Conservation (phyloP, 2,797 vertebrate genomes). For the Ptychadena robeensis region DNA sequence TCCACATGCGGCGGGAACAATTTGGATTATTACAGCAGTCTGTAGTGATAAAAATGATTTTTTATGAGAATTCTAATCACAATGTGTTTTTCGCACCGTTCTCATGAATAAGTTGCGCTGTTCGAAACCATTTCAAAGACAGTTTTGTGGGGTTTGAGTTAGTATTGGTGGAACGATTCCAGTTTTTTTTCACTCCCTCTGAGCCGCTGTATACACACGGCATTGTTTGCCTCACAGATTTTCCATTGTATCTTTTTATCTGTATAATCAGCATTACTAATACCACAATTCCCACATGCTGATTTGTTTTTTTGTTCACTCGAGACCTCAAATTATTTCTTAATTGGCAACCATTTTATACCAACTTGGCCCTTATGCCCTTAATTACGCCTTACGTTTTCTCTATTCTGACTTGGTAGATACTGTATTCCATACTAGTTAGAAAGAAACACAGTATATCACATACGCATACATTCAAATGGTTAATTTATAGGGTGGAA, state of each 20-base stretch:
- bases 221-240: conserved; percentile 13
- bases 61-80: conserved; percentile 28
- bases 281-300: conserved; percentile 16
- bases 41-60: background rate
- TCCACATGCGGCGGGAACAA: background rate
- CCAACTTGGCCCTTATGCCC: background rate
- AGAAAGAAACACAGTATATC: too few relatives aligned
- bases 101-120: conserved; percentile 14
- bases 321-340: conserved; percentile 22
- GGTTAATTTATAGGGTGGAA: too few relatives aligned
- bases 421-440: too few relatives aligned
- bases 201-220: conserved; percentile 11
- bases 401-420: too few relatives aligned
- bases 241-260: conserved; percentile 27
- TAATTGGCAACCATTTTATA: conserved; percentile 12
- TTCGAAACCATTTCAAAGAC: conserved; percentile 7
- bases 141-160: background rate
- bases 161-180: conserved; percentile 3
- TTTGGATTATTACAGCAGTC: conserved; percentile 7
- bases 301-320: conserved; percentile 17
- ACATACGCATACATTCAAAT: too few relatives aligned
- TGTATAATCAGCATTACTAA: conserved; percentile 34
- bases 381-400: too few relatives aligned
- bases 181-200: background rate
- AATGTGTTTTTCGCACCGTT: conserved; percentile 4